Conservation (phyloP, 2,888 invertebrate species). For the Micropterix aruncella region DNA sequence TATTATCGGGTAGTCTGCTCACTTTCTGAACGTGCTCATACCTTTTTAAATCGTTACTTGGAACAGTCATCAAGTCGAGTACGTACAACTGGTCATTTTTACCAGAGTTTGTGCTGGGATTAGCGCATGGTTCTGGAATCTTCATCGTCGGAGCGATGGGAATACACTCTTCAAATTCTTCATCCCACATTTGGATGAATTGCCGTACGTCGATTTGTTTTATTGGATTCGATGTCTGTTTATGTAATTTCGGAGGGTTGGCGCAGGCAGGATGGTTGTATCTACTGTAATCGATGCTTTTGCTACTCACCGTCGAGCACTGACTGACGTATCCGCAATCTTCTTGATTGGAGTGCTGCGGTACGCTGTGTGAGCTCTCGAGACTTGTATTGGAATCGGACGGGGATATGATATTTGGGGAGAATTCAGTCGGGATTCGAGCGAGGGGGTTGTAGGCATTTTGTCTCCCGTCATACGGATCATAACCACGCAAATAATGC, state of each 20-base stretch:
- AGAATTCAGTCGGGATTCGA: slow-evolving; percentile 27
- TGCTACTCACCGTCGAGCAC: slow-evolving; percentile 29
- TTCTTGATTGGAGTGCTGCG: slow-evolving; percentile 26
- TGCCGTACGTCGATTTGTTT: slow-evolving; percentile 27
- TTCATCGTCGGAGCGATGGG: slow-evolving; percentile 13
- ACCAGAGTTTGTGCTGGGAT: background rate
- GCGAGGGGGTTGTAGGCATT: slow-evolving; percentile 21
- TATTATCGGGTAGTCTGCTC: slow-evolving; percentile 36
- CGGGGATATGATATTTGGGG: slow-evolving; percentile 30
- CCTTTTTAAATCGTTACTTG: slow-evolving; percentile 32
- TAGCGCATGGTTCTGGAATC: slow-evolving; percentile 15
- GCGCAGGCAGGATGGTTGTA: background rate
- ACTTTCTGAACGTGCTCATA: slow-evolving; percentile 39
- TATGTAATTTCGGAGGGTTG: slow-evolving; percentile 18
- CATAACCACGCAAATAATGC: background rate
- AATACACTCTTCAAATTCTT: slow-evolving; percentile 28
- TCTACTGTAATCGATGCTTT: slow-evolving; percentile 22
- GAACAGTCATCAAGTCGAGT: slow-evolving; percentile 31
- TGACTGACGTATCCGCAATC: slow-evolving; percentile 37
- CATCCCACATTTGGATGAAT: slow-evolving; percentile 38
- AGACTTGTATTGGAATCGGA: slow-evolving; percentile 31
- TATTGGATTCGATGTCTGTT: slow-evolving; percentile 16
- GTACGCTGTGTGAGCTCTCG: slow-evolving; percentile 19
- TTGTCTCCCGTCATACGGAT: slow-evolving; percentile 19
- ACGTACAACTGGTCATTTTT: slow-evolving; percentile 33